Percentiles rank a stretch among this genome's conserved stretches.
Conservation (phyloP, 1,140 invertebrate genomes). For the Drosophila lini region DNA sequence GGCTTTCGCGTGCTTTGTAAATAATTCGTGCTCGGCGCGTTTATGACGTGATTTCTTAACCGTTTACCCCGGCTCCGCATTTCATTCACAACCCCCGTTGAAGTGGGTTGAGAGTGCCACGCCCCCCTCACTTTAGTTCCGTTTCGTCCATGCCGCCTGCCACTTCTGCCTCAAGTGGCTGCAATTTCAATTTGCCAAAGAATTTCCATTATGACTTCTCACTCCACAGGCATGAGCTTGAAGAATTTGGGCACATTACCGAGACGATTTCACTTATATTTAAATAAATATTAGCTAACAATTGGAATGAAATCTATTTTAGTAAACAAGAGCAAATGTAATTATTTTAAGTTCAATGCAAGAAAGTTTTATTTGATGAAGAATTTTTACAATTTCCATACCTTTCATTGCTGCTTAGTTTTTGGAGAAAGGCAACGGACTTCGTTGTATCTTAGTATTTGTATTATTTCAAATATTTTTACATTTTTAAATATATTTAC, state of each 20-base stretch:
- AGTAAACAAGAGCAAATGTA: neutral
- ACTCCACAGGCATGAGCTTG: neutral
- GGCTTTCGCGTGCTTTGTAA: slow-evolving; percentile 79
- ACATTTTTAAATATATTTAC: too few species aligned
- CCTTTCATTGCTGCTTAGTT: neutral
- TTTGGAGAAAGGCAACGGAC: neutral
- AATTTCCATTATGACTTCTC: slow-evolving; percentile 50
- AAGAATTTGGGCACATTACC: neutral
- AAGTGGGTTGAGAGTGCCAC: slow-evolving; percentile 26
- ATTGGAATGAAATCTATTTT: too few species aligned
- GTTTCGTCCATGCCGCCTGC: slow-evolving; percentile 26
- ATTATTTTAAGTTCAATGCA: neutral
- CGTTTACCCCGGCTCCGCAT: slow-evolving; percentile 28
- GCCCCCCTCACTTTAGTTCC: slow-evolving; percentile 17
- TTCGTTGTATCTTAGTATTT: neutral
- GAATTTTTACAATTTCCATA: too few species aligned
- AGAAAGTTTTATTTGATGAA: neutral
- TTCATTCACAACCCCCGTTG: neutral
- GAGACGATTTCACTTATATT: neutral
- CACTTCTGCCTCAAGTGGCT: slow-evolving; percentile 41
- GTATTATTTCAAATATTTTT: neutral
- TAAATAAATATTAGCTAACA: neutral
- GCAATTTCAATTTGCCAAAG: slow-evolving; percentile 59
- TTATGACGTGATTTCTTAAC: slow-evolving; percentile 81
- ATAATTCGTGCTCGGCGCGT: slow-evolving; percentile 79